phyloP scores from a whole-genome alignment of 2,888 invertebrate species.

The Oasisia sp. region DNA sequence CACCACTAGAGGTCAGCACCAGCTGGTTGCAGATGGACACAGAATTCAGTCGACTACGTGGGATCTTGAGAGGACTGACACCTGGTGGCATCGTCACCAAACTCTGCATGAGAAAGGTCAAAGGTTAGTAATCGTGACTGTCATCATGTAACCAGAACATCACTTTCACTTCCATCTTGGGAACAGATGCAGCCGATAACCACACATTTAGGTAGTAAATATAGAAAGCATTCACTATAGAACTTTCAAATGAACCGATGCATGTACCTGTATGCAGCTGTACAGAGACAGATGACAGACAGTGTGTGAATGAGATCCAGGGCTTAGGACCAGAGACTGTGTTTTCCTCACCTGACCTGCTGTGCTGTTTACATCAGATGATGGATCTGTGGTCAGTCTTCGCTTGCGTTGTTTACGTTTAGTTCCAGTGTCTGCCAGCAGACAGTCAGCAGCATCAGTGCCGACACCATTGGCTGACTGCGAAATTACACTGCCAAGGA shows the following conservation, averaged over 20 bases:
- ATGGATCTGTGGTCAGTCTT: not conserved
- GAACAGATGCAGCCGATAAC: not conserved
- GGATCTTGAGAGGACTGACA: conserved; percentile 13
- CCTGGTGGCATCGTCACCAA: not conserved
- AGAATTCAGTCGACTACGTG: not conserved
- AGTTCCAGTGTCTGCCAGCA: conserved; percentile 12
- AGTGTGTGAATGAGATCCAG: not conserved
- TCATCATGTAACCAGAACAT: too few species aligned
- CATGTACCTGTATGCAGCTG: not conserved
- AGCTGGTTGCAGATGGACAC: conserved; percentile 12
- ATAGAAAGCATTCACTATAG: not conserved
- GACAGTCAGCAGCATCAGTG: conserved; percentile 25
- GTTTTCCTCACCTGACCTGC: conserved; percentile 8
- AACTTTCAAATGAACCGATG: not conserved
- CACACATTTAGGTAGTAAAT: not conserved
- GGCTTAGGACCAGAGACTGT: not conserved
- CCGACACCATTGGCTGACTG: conserved; percentile 37
- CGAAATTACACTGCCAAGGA: conserved; percentile 63
- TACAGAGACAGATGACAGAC: not conserved
- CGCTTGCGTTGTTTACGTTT: conserved; percentile 11
- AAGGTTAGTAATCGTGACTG: not conserved
- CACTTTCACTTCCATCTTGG: too few species aligned
- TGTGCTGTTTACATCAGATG: not conserved
- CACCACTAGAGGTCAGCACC: conserved; percentile 6
- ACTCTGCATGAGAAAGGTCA: not conserved